These are phyloP conservation scores for Arrhamphus sclerolepis DNA, from an alignment of 2,797 vertebrate species.

Conservation along the genomic window DNA sequence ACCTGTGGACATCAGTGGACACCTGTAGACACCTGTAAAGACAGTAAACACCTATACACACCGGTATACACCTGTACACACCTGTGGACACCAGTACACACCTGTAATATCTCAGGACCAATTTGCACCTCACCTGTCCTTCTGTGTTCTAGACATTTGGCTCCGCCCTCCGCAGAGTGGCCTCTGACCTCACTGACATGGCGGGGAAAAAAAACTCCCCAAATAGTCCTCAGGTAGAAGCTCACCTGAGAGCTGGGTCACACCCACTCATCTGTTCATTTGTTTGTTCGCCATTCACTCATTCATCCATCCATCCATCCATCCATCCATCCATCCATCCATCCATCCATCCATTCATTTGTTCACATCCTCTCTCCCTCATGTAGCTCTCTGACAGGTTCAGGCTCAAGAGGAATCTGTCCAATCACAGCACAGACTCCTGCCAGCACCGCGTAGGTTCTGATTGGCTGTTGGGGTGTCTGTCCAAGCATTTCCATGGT, in stretches of 20 bases:
- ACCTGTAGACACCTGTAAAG: no score
- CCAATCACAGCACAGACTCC: slow-evolving; percentile 68
- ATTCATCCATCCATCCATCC: no score
- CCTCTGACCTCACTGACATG: slow-evolving; percentile 65
- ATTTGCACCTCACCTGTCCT: no score
- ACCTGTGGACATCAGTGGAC: no score
- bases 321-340: no score
- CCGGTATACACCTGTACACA: no score
- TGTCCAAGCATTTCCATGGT: no score
- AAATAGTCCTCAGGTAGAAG: slow-evolving; percentile 60
- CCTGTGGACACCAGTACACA: no score
- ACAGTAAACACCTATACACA: no score
- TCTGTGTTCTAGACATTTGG: slow-evolving; percentile 61
- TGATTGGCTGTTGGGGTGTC: slow-evolving; percentile 47
- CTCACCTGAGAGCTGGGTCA: background rate
- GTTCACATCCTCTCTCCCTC: slow-evolving; percentile 49
- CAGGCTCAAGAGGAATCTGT: slow-evolving; percentile 75
- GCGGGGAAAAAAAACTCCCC: slow-evolving; percentile 57
- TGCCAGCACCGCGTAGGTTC: slow-evolving; percentile 70
- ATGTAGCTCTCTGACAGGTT: slow-evolving; percentile 62
- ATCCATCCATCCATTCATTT: no score
- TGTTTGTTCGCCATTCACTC: no score
- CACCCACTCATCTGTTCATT: background rate
- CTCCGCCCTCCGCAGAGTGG: slow-evolving; percentile 66
- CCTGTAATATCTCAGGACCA: no score